Percentiles rank a stretch among this genome's conserved stretches.
phyloP scores from a whole-genome alignment of 2,888 invertebrate genomes.

The Ganaspis brasiliensis region DNA sequence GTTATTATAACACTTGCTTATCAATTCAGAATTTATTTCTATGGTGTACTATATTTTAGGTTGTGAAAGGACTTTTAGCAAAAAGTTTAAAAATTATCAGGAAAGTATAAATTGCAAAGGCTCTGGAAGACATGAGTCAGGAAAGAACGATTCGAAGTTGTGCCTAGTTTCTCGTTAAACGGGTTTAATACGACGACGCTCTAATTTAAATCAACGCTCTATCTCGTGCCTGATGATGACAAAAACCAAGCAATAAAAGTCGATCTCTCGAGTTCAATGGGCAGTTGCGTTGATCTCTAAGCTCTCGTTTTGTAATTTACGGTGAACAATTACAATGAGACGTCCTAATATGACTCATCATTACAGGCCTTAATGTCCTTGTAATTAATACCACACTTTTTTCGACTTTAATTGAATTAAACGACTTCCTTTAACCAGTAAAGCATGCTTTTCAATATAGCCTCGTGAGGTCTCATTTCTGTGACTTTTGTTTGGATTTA shows the following conservation, averaged over 20 bases:
- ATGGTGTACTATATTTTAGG: too few species aligned
- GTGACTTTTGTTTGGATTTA: neutral
- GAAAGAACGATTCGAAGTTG: slow-evolving; percentile 12
- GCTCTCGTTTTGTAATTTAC: slow-evolving; percentile 33
- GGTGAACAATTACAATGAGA: slow-evolving; percentile 32
- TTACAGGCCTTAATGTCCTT: slow-evolving; percentile 25
- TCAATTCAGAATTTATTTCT: too few species aligned
- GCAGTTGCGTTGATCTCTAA: slow-evolving; percentile 32
- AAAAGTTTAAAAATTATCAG: neutral
- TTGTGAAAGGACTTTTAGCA: too few species aligned
- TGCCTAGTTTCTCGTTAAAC: slow-evolving; percentile 29
- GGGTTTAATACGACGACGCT: slow-evolving; percentile 37
- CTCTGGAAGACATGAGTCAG: neutral
- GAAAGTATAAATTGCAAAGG: neutral
- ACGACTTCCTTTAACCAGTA: neutral
- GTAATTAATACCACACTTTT: slow-evolving; percentile 30
- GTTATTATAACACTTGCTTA: too few species aligned
- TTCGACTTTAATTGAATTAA: slow-evolving; percentile 25
- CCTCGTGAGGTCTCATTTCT: neutral
- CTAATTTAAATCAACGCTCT: slow-evolving; percentile 39
- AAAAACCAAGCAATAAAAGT: slow-evolving; percentile 38
- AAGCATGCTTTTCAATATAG: neutral
- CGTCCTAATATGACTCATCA: slow-evolving; percentile 28
- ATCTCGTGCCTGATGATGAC: slow-evolving; percentile 24
- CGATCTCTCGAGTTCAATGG: slow-evolving; percentile 39